A percentile compares a stretch with the other conserved stretches of the same genome.
Evolutionary conservation across 2,113 vertebrate species (phyloP).

Genomic region (Psilopogon haemacephalus): DNA sequence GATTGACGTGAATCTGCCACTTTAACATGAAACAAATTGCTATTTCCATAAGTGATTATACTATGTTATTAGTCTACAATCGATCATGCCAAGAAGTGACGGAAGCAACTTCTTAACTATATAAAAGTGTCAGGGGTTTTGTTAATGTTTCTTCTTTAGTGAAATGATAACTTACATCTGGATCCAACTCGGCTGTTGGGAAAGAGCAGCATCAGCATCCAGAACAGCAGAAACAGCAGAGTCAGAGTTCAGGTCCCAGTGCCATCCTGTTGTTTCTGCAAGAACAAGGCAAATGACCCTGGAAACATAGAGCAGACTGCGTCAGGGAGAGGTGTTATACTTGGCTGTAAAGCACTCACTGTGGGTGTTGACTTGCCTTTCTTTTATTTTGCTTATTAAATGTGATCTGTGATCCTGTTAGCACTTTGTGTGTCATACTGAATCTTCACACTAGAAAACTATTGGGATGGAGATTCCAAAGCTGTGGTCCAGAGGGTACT

Average conservation of each 20-base stretch:
- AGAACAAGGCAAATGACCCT: constrained; percentile 9
- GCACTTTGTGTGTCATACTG: background rate
- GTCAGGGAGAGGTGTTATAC: background rate
- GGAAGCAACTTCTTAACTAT: background rate
- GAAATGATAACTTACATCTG: background rate
- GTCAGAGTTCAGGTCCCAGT: constrained; percentile 60
- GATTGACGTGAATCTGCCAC: background rate
- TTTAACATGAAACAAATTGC: background rate
- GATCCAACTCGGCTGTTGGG: constrained; percentile 32
- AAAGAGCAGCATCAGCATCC: constrained; percentile 50
- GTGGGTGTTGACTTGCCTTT: background rate
- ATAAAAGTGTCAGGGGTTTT: background rate
- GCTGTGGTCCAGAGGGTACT: background rate
- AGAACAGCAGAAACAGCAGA: constrained; percentile 50
- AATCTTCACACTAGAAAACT: background rate
- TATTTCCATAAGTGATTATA: background rate
- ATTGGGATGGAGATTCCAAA: background rate
- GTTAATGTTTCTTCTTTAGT: constrained; percentile 6
- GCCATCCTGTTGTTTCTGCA: constrained; percentile 64
- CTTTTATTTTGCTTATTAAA: constrained; percentile 41
- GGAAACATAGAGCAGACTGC: constrained; percentile 25
- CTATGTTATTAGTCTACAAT: background rate
- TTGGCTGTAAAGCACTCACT: background rate
- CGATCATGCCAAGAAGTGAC: background rate
- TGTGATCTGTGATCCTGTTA: background rate